These are phyloP conservation scores for Agrenia bidenticulata DNA, from an alignment of 2,888 invertebrate species.

Conservation along the genomic window DNA sequence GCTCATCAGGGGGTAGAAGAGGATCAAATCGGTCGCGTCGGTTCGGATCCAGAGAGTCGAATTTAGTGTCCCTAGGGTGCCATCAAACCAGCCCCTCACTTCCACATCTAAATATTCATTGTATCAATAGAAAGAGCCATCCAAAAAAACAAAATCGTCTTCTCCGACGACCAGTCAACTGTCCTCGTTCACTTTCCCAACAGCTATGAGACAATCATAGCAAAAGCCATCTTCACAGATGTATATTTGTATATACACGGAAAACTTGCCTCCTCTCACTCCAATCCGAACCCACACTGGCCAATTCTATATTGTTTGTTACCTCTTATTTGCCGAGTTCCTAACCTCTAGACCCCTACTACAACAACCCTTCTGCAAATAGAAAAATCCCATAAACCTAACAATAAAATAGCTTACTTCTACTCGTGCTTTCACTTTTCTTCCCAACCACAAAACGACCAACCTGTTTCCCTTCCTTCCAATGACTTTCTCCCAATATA, in stretches of 20 bases:
- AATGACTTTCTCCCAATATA: neutral
- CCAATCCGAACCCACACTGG: neutral
- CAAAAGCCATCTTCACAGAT: no score
- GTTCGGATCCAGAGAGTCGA: conserved; percentile 48
- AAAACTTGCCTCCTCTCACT: neutral
- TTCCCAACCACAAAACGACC: conserved; percentile 9
- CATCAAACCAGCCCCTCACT: conserved; percentile 50
- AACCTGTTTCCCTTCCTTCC: conserved; percentile 4
- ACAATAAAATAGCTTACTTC: conserved; percentile 10
- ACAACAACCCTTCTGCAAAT: conserved; percentile 10
- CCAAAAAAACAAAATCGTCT: conserved; percentile 41
- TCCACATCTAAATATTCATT: conserved; percentile 52
- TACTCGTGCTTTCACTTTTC: conserved; percentile 8
- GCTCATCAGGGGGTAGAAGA: conserved; percentile 52
- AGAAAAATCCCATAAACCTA: conserved; percentile 13
- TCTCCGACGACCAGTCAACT: conserved; percentile 23
- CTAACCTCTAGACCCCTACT: conserved; percentile 6
- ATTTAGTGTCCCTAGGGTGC: conserved; percentile 49
- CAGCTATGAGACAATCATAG: neutral
- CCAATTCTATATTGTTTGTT: no score
- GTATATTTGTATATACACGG: no score
- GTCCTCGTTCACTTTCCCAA: conserved; percentile 1
- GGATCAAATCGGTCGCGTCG: conserved; percentile 49
- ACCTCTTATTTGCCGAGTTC: neutral
- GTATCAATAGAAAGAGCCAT: conserved; percentile 48